Conservation (phyloP, 2,113 vertebrate species). For the Myodes glareolus region DNA sequence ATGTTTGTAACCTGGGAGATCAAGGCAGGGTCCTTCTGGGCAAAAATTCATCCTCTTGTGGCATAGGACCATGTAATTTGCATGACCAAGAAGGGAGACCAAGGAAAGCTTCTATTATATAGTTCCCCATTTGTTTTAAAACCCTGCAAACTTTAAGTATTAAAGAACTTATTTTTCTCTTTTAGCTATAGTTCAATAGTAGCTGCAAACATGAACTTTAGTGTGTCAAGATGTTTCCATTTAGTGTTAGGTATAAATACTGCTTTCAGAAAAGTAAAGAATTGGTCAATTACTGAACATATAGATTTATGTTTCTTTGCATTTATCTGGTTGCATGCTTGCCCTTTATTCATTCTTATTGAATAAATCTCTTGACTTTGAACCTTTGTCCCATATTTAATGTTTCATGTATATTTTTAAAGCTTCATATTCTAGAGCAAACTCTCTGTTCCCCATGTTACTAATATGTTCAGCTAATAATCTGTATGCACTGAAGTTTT, state of each 20-base stretch:
- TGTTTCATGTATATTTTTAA: neutral
- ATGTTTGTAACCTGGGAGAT: neutral
- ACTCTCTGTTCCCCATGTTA: neutral
- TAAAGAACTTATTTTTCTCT: neutral
- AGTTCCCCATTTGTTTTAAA: neutral
- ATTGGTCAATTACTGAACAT: neutral
- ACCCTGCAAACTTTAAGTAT: neutral
- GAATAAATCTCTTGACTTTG: neutral
- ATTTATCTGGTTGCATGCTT: neutral
- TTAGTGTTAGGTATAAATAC: neutral
- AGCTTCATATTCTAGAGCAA: neutral
- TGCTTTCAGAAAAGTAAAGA: neutral
- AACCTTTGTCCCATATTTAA: neutral
- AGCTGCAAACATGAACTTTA: neutral
- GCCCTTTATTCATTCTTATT: neutral
- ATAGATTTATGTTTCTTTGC: neutral
- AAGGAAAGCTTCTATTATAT: neutral
- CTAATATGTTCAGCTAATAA: slow-evolving; percentile 3
- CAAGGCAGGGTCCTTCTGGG: rapidly evolving
- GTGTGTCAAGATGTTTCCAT: neutral
- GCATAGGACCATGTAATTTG: neutral
- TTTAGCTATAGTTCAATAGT: neutral
- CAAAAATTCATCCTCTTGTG: neutral
- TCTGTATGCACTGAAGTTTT: neutral
- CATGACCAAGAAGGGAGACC: neutral